phyloP scores from a whole-genome alignment of 2,888 invertebrate species.

The Leucoptera coffeella region DNA sequence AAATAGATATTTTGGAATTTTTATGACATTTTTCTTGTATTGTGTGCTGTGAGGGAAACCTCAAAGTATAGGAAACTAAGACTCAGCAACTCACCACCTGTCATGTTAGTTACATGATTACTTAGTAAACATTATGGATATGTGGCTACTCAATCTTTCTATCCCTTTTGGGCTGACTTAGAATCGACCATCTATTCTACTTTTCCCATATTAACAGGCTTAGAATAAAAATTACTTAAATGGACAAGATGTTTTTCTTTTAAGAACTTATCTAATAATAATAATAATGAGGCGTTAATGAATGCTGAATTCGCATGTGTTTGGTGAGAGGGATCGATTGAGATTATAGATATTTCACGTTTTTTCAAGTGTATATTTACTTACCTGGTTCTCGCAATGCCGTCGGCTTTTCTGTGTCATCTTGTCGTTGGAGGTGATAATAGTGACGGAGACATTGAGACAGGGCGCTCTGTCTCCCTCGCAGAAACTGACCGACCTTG shows the following conservation, averaged over 20 bases:
- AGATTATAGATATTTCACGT: no score
- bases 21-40: no score
- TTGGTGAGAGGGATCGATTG: neutral
- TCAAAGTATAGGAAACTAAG: no score
- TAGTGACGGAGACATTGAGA: slow-evolving; percentile 55
- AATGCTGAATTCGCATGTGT: neutral
- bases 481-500: slow-evolving; percentile 12
- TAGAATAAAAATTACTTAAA: neutral
- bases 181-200: neutral
- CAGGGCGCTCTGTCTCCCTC: slow-evolving; percentile 28
- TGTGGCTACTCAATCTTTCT: neutral
- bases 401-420: slow-evolving; percentile 57
- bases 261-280: neutral
- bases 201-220: neutral
- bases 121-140: neutral
- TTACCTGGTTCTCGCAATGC: slow-evolving; percentile 66
- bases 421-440: slow-evolving; percentile 61
- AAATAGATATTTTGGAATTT: no score
- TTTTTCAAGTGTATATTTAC: slow-evolving; percentile 4
- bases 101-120: neutral
- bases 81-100: no score
- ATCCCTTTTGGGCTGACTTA: neutral
- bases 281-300: slow-evolving; percentile 4
- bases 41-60: no score
- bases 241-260: neutral